Conservation (phyloP, 2,113 vertebrate genomes). For the Chunga burmeisteri region DNA sequence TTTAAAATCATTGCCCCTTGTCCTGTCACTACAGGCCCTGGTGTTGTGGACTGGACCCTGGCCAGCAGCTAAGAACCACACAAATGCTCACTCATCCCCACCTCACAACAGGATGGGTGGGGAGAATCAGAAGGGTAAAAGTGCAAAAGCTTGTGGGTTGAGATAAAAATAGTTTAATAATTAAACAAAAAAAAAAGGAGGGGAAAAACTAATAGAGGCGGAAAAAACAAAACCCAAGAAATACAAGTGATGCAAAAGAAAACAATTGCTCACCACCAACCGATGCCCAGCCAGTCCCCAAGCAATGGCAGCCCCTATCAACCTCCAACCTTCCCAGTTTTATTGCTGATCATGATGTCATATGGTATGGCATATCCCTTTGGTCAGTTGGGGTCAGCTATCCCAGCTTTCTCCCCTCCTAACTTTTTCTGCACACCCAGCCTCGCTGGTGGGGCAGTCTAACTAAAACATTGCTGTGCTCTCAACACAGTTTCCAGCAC, state of each 20-base stretch:
- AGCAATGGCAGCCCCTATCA: background rate
- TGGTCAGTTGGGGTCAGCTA: background rate
- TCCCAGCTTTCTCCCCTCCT: background rate
- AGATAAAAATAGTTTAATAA: background rate
- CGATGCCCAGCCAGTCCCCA: accelerated
- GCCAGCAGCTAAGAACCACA: background rate
- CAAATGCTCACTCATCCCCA: background rate
- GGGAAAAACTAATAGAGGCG: background rate
- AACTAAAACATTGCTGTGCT: background rate
- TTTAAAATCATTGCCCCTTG: background rate
- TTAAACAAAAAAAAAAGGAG: too few species aligned
- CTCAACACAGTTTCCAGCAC: background rate
- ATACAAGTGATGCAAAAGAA: background rate
- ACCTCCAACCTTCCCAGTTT: background rate
- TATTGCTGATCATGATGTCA: background rate
- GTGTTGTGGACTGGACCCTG: background rate
- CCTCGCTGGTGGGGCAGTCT: background rate
- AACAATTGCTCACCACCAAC: background rate
- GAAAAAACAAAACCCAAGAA: background rate
- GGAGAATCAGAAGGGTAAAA: background rate
- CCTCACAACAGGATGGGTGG: background rate
- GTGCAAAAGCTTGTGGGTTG: too few species aligned
- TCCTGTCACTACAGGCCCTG: background rate
- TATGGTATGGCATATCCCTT: background rate
- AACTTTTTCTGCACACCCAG: background rate